Base-by-base conservation (phyloP, 2,888 invertebrate species). In the Meteorus cinctellus region DNA sequence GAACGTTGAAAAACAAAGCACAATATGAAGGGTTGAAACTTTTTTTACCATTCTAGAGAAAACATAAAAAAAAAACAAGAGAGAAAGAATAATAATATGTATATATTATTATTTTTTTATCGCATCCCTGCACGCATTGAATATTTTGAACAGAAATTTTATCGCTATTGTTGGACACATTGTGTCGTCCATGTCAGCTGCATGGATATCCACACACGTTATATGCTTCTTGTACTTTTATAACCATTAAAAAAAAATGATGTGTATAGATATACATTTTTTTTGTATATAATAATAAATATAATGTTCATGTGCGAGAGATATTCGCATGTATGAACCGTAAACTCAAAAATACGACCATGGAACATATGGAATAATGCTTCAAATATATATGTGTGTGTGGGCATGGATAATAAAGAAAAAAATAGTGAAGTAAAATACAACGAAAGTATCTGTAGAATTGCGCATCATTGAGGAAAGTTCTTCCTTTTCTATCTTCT, bases 301-400 rank as follows among this genome's bases (percentile, higher is more conserved):
- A 65, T 3, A 31, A 36, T 34, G 65, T 65, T 65, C 36, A 41
- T 36, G 19, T 8, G n/a, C 55, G 14, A 48, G 31, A n/a, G 63
- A 63, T 63, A 63, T 72, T 72, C 48, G 63, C 63, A 63, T 72
- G 45, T 63, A 62, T 29, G 72, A 19, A 72, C 48, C 45, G 29
- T 72, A 63, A 41, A 71, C 24, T 65, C 19, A 41, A 65, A 65
- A 65, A 65, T 65, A 65, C 34, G 65, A 65, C n/a, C 41, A 8
- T 34, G 65, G 8, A 55, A 55, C n/a, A 48, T 55, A 55, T 55
- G 55, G 55, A 55, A 55, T 55, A 55, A 4, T 55, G n/a, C 6
- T 55, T 8, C 19, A 55, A 55, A 55, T 19, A 48, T 48, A 48
- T n/a, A 55, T 19, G 8, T 55, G 4, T 55, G 6, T 55, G 55